These are phyloP conservation scores for Tachina grossa DNA, from an alignment of 2,888 invertebrate genomes.

Conservation along the genomic window DNA sequence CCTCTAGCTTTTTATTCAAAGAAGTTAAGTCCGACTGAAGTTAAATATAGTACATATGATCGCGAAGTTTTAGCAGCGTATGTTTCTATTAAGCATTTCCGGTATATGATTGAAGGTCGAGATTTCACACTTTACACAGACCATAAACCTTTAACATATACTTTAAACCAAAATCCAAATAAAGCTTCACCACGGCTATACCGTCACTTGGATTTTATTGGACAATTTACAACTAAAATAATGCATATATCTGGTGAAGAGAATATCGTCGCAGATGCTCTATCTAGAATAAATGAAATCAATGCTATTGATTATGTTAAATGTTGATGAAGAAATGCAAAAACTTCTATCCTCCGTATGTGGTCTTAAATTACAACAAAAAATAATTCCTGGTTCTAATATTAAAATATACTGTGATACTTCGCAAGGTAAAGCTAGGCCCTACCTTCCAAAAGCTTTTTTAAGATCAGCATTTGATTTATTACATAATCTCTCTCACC, in stretches of 20 bases:
- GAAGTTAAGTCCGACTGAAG: no score
- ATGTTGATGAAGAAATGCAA: neutral
- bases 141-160: neutral
- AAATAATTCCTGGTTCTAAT: neutral
- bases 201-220: neutral
- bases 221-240: neutral
- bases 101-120: neutral
- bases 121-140: neutral
- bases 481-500: constrained; percentile 4
- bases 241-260: neutral
- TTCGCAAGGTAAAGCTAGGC: neutral
- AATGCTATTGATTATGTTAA: neutral
- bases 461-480: constrained; percentile 5
- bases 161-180: neutral
- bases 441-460: neutral
- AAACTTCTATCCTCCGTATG: neutral
- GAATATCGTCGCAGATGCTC: neutral
- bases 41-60: neutral
- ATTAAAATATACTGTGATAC: neutral
- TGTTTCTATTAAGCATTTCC: neutral
- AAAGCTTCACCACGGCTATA: neutral
- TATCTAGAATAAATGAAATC: neutral
- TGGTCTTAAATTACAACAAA: neutral
- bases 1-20: no score
- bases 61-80: neutral